Evolutionary conservation across 2,888 invertebrate species (phyloP).

Genomic region (Gandaritis pyraliata): DNA sequence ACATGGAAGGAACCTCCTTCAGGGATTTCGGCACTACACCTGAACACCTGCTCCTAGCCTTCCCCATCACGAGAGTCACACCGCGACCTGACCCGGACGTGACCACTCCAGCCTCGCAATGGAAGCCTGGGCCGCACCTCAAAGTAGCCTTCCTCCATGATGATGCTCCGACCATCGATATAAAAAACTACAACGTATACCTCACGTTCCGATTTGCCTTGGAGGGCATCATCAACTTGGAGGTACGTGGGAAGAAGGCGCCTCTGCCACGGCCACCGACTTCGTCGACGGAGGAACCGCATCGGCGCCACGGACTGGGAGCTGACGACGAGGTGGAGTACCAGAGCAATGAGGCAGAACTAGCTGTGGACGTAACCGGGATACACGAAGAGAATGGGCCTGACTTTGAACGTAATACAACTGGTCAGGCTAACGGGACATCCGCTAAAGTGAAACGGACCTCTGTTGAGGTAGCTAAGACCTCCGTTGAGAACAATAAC

Average conservation of each 20-base stretch:
- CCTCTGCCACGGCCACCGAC: too few species aligned
- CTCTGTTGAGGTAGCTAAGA: too few species aligned
- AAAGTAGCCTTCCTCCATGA: conserved; percentile 4
- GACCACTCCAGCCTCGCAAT: not conserved
- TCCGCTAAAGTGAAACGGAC: too few species aligned
- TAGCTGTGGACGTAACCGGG: too few species aligned
- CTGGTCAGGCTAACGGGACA: too few species aligned
- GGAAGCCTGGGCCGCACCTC: conserved; percentile 13
- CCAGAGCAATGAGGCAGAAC: too few species aligned
- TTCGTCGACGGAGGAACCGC: too few species aligned
- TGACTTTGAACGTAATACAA: too few species aligned
- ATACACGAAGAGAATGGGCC: too few species aligned
- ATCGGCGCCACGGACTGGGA: too few species aligned
- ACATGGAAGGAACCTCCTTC: conserved; percentile 15
- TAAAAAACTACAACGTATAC: conserved; percentile 14
- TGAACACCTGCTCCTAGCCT: not conserved
- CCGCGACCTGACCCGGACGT: not conserved
- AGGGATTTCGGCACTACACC: conserved; percentile 6
- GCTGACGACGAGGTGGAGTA: too few species aligned
- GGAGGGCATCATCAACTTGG: conserved; percentile 1
- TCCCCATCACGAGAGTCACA: not conserved
- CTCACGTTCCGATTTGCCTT: conserved; percentile 11
- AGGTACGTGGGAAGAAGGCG: not conserved
- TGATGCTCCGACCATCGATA: not conserved
- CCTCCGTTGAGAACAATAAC: too few species aligned